Base-by-base conservation (phyloP, 37 sponge, comb jelly and placozoan genomes). In the Amphimedon queenslandica region DNA sequence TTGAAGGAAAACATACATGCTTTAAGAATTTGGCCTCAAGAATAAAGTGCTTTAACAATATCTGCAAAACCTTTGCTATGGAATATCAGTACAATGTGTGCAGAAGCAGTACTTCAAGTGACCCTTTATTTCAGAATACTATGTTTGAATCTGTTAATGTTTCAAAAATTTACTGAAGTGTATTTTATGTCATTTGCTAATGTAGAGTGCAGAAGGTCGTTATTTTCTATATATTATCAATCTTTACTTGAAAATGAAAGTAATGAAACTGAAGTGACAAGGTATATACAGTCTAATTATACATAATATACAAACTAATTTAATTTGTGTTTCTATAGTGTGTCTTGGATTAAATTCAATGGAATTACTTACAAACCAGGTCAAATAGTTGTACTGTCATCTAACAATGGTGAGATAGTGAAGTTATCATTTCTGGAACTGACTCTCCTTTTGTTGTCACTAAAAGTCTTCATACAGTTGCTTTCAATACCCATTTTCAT, bases 1-100 rank as follows among this genome's bases (percentile, higher is more conserved):
- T 70, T 51, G 87, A n/a, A 86, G 87, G 66, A 42, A 86, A 86
- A 32, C 80, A 86, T 37, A 67, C 63, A 38, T 78, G 61, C 43
- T 84, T 84, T 38, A 81, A 81, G 40, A 67, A 64, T 43, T 24
- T 84, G 0, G 84, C 84, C 10, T 51, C 42, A 3, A 42, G 29
- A 25, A 36, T 69, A 4, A 60, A 42, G 24, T 42, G 63, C 33
- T 84, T 75, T 33, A 77, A 84, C 42, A 84, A 85, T 37, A 39
- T 85, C 2, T 29, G 78, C 42, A 86, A 79, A 64, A 75, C 87
- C 8, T 18, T 79, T 63, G 81, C 80, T 37, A 40, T n/a, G 47
- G 37, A 69, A 28, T 80, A 86, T 43, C 87, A 86, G 37, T 38
- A 34, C 13, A 41, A 8, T 47, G 53, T 47, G 13, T 47, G 53